Evolutionary conservation across 2,113 vertebrate genomes (phyloP), one percentile per base, ranked within the genome.

Genomic region (Oncorhynchus mykiss): DNA sequence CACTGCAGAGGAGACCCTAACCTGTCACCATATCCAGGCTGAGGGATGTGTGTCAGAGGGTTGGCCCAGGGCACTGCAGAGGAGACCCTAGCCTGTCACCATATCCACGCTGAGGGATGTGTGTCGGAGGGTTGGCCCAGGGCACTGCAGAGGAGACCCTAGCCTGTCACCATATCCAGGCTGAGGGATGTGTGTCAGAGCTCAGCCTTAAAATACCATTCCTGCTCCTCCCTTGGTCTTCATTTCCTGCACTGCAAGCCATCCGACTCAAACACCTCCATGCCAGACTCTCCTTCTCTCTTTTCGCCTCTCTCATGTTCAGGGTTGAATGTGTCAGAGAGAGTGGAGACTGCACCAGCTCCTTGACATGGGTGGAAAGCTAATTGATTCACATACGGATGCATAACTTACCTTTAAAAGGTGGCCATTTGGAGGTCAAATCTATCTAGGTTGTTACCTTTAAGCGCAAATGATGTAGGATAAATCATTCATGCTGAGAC

Each of bases 131-230:
- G 27, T 27, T 27, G 27, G 27, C 2, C 27, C 27, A 27, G 27
- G 22, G 22, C 22, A 24, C 22, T 24, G 22, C 86, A 78, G 72
- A 71, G 12, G 51, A 54, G 84, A 91, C 88, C 89, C 89, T 80
- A 81, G 76, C 48, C 64, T 89, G 89, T 88, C 88, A 83, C 88
- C 88, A 87, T 71, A 72, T 82, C 88, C 22, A 77, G 11, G 76
- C 85, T 66, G 80, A 88, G 87, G 87, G 89, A 90, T 90, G 90
- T 88, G 87, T 91, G 87, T 92, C 88, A 87, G 78, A 80, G 83
- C 81, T 65, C 80, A 80, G 86, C 84, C 88, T 92, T 84, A 89
- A 93, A 92, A 93, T 90, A 90, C 85, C 88, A 80, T 7, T 67
- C 39, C 71, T 71, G 1, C 76, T 65, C 65, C 59, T 51, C 39